phyloP scores from a whole-genome alignment of 2,113 vertebrate species.

The Nymphicus hollandicus region DNA sequence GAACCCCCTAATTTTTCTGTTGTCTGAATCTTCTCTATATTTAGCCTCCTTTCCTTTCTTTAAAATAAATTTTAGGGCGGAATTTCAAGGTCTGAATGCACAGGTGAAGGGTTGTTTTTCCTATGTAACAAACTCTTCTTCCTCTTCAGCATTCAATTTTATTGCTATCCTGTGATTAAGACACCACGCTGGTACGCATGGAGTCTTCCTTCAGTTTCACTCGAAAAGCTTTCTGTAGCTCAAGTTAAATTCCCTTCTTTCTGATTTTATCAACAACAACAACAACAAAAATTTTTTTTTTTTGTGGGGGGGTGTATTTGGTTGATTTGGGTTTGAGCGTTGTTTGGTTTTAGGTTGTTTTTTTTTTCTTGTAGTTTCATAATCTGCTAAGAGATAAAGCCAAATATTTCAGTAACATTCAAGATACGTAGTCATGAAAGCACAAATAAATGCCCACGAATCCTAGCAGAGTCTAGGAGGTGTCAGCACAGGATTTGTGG shows the following conservation, averaged over 20 bases:
- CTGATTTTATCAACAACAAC: neutral
- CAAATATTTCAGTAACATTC: neutral
- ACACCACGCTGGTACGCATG: neutral
- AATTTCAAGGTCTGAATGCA: neutral
- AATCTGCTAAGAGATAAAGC: neutral
- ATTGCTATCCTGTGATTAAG: neutral
- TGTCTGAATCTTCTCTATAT: neutral
- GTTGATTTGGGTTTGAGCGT: neutral
- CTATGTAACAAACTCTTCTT: neutral
- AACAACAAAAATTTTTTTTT: neutral
- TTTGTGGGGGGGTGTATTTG: fast-evolving
- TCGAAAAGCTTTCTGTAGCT: neutral
- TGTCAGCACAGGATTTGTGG: neutral
- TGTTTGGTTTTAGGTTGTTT: neutral
- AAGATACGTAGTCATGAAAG: neutral
- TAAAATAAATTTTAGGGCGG: neutral
- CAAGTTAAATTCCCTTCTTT: neutral
- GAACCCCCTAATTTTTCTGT: neutral
- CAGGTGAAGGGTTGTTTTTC: neutral
- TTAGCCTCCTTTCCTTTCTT: neutral
- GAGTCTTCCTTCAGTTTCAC: neutral
- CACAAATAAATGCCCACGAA: neutral
- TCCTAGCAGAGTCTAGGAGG: neutral
- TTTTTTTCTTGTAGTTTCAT: neutral
- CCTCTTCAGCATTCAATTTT: neutral